Percentiles rank a stretch among this genome's conserved stretches.
Conservation (phyloP, 1,140 invertebrate genomes). For the Brachionus calyciflorus region DNA sequence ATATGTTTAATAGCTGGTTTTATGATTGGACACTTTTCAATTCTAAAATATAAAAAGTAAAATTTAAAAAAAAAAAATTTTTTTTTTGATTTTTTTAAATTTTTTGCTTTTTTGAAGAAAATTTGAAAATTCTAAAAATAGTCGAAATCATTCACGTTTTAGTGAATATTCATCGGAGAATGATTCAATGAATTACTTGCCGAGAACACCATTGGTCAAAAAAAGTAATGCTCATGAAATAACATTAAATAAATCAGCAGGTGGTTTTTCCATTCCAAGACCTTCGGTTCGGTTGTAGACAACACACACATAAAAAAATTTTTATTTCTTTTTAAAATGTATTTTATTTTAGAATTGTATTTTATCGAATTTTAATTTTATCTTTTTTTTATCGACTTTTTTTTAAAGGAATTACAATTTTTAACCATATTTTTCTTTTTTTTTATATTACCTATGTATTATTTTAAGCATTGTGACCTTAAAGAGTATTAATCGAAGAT, state of each 20-base stretch:
- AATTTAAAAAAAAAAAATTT: not conserved
- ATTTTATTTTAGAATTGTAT: no score
- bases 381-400: no score
- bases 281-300: not conserved
- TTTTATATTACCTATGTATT: no score
- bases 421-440: no score
- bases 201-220: conserved; percentile 3
- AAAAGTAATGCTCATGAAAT: not conserved
- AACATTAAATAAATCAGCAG: not conserved
- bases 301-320: no score
- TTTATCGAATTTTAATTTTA: no score
- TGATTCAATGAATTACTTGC: conserved; percentile 34
- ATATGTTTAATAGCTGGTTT: conserved; percentile 11
- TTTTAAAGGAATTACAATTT: no score
- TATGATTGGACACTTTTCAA: conserved; percentile 32
- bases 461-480: no score
- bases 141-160: not conserved
- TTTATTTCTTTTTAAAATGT: no score
- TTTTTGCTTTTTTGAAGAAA: not conserved
- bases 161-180: not conserved
- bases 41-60: conserved; percentile 34
- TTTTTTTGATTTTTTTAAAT: not conserved
- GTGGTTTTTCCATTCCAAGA: not conserved
- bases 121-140: not conserved
- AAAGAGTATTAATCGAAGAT: no score